Base-by-base conservation (phyloP, 2,797 vertebrate species). In the Onychomys arenicola region DNA sequence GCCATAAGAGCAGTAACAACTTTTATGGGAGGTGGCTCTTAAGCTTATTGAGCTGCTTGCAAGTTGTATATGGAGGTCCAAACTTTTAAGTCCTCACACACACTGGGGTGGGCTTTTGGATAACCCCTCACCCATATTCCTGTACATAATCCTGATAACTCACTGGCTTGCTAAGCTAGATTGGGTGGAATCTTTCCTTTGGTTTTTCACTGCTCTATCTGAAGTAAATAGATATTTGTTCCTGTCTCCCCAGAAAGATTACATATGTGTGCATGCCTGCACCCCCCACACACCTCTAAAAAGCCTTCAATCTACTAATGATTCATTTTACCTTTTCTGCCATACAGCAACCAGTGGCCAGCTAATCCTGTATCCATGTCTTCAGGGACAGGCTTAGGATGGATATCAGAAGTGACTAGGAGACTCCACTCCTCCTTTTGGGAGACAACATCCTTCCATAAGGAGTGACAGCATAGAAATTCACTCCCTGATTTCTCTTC, bases 391-490 rank as follows among this genome's bases (percentile, higher is more conserved):
- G 40, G 29, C 21, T 1, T 10, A 0, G 0, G 10, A 29, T 21
- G 37, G 71, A 94, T 83, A 88, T 95, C 49, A 46, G 69, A 91
- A 97, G 80, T 91, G 96, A 97, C 71, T 46, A 29, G 52, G 61
- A 65, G 71, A 78, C 63, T n/a, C 95, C 87, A 75, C 8, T 78
- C 73, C 59, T 94, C 14, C 1, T 93, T 91, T 90, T 40, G 29
- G 88, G 55, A 89, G 92, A 93, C 40, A 90, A 88, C 65, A 83
- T 34, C 49, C 78, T 91, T 73, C 90, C 43, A 87, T 40, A 32
- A 55, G 29, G 83, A 96, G 80, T 57, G 93, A 95, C 93, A 96
- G 81, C 14, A 52, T n/a, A 43, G 83, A 94, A 97, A 96, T 95
- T 55, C 5, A 0, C 91, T 63, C 55, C 67, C 83, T 96, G 90